Base-by-base conservation (phyloP, 2,113 vertebrate genomes). In the Rousettus leschenaultii region DNA sequence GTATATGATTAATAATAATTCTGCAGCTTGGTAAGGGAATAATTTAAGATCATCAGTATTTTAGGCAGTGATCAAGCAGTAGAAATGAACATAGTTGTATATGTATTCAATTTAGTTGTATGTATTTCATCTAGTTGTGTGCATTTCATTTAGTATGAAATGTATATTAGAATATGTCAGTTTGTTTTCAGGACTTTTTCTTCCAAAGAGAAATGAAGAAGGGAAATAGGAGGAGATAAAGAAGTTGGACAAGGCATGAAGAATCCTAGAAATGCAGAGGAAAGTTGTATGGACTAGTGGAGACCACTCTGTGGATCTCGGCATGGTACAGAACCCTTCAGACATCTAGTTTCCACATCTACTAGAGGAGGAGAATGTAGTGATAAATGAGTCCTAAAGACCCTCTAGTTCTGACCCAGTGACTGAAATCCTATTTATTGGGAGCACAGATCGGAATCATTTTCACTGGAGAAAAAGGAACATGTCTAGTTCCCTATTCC, bases 41-140 rank as follows among this genome's bases (percentile, higher is more conserved):
- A 63, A 77, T 78, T 75, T 68, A 68, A 86, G 26, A 59, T 91
- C 38, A 77, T 51, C 24, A 83, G 19, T 70, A 85, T 82, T n/a
- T 96, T 84, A 74, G 40, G 38, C 38, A 92, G n/a, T 94, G 53
- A 84, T 85, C 30, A 65, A 94, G n/a, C 28, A 35, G 51, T 82
- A 77, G 30, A 92, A 61, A 0, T 78, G 61, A 65, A 66, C 7
- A 75, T 61, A 55, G 45, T 55, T 55, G 28, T 3, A 6, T 48
- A 21, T 83, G 51, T 48, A 48, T 48, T 48, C 14, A 48, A 48
- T 48, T 48, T 48, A 48, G 48, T 48, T 48, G 48, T 48, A 48
- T 14, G 48, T 51, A 51, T 51, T 51, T 51, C 51, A 51, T 51
- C 16, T 51, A 51, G 51, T 51, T 51, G 51, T 51, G 51, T 51